Percentiles rank a stretch among this genome's conserved stretches.
Conservation (phyloP, 2,113 vertebrate genomes). For the Spilogale gracilis region DNA sequence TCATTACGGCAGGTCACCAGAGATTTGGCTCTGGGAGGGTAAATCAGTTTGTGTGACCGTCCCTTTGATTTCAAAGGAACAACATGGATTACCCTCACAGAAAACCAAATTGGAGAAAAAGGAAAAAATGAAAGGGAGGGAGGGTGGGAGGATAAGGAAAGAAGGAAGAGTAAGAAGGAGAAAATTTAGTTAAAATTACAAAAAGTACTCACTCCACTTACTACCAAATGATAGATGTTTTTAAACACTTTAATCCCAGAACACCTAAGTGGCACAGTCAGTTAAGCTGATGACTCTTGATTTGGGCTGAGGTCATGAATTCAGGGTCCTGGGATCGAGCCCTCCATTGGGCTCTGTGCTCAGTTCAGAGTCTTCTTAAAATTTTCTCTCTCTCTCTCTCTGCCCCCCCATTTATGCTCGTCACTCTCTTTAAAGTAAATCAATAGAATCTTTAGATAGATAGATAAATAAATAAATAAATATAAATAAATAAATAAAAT, state of each 20-base stretch:
- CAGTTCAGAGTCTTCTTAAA: too few species aligned
- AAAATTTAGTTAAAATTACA: neutral
- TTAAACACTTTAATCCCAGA: neutral
- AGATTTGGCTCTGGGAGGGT: conserved; percentile 29
- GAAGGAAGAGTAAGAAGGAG: neutral
- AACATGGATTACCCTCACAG: neutral
- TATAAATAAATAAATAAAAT: too few species aligned
- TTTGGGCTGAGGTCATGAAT: too few species aligned
- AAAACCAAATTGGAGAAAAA: neutral
- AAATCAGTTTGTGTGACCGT: neutral
- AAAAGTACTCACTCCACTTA: neutral
- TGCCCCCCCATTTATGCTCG: too few species aligned
- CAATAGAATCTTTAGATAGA: too few species aligned
- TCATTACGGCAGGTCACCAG: neutral
- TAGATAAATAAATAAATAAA: too few species aligned
- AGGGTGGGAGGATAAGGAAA: neutral
- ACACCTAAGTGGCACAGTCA: too few species aligned
- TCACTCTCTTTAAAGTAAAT: too few species aligned
- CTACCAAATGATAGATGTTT: neutral
- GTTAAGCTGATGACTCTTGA: too few species aligned
- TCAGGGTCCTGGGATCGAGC: too few species aligned
- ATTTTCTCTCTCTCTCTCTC: too few species aligned
- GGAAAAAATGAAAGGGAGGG: neutral
- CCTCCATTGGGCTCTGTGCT: too few species aligned
- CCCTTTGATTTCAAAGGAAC: neutral